A percentile compares a stretch with the other conserved stretches of the same genome.
phyloP scores from a whole-genome alignment of 2,113 vertebrate species.

The Tragelaphus strepsiceros region DNA sequence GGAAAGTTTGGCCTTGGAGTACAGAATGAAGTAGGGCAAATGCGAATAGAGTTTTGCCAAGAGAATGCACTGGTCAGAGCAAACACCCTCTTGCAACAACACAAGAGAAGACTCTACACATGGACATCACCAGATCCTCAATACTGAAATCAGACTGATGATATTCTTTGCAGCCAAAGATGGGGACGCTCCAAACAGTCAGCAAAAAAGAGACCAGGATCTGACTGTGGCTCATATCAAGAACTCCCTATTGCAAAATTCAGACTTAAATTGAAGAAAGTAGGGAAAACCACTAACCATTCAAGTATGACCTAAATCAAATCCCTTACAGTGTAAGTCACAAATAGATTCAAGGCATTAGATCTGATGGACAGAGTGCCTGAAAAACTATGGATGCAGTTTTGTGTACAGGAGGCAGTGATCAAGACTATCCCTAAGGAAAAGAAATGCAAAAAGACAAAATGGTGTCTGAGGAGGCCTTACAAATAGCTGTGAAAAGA shows the following conservation, averaged over 20 bases:
- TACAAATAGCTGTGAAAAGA: neutral
- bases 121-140: neutral
- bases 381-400: neutral
- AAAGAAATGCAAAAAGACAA: neutral
- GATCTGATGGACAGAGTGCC: neutral
- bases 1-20: neutral
- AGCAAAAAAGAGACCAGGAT: neutral
- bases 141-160: neutral
- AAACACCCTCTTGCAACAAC: neutral
- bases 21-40: neutral
- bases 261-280: neutral
- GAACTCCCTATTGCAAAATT: neutral
- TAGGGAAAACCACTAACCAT: neutral
- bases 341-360: neutral
- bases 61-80: neutral
- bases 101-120: neutral
- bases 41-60: neutral
- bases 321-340: neutral
- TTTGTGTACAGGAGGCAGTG: neutral
- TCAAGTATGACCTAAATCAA: neutral
- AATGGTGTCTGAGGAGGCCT: neutral
- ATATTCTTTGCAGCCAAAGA: neutral
- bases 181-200: neutral
- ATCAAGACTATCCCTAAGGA: neutral
- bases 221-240: neutral